Evolutionary conservation across 2,113 vertebrate genomes (phyloP), one percentile per base, ranked within the genome.

Genomic region (Pristiophorus japonicus): DNA sequence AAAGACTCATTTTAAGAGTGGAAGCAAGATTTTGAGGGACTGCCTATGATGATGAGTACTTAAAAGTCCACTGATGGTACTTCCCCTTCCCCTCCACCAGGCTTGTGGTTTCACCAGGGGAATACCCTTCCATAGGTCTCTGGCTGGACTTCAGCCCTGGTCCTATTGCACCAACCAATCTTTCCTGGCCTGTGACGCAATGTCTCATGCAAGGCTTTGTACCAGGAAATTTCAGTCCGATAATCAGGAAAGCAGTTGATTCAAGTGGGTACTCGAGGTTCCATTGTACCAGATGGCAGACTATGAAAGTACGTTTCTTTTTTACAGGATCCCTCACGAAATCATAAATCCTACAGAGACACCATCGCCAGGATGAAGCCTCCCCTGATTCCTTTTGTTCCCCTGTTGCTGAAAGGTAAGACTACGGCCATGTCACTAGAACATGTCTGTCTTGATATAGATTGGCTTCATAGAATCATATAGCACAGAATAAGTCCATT

Each of bases 311-410:
- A 4, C 24, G 59, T 59, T 38, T 34, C 20, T 47, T 27, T 84
- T 34, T 55, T 67, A 20, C 94, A 99, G 99, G 99, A 99, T 96
- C 99, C 99, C 8, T 99, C 99, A 95, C 98, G 99, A 97, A 99
- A 99, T 97, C 99, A 99, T 96, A 99, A 99, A 97, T 98, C 98
- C 85, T 99, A 99, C 97, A 97, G 99, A 96, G 99, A 99, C 96
- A 97, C 98, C 96, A 98, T 99, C 96, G 98, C 98, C 96, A 98
- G 98, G 97, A 99, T 99, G 97, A 98, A 98, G 95, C 98, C 98
- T 2, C 99, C 99, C 0, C 97, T 99, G 95, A 99, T 99, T 96
- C 99, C 99, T 84, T 99, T 99, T 0, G 98, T 99, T 24, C 99
- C 99, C 0, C 98, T 99, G 96, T 98, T 99, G 97, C 97, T 98